A percentile compares a stretch with the other conserved stretches of the same genome.
Conservation (phyloP, 2,797 vertebrate species). For the Emydoidea blandingii region DNA sequence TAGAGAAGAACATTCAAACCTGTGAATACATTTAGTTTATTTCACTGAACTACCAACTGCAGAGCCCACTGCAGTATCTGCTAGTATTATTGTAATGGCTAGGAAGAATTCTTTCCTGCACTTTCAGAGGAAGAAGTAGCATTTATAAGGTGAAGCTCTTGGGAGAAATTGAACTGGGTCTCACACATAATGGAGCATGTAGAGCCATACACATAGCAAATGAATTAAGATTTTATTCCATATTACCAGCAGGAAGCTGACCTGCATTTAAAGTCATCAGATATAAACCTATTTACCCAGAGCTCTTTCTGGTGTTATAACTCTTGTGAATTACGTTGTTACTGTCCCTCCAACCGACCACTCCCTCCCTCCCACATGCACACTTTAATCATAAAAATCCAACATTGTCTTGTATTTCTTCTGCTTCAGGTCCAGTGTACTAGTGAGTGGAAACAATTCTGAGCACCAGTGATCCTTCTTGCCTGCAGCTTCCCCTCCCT, state of each 20-base stretch:
- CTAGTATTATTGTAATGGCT: neutral
- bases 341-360: neutral
- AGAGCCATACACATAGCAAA: neutral
- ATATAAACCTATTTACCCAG: neutral
- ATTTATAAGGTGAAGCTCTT: neutral
- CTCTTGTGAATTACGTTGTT: neutral
- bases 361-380: neutral
- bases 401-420: neutral
- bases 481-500: neutral
- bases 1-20: neutral
- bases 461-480: slow-evolving; percentile 12
- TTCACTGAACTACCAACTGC: neutral
- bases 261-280: slow-evolving; percentile 20
- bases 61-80: neutral
- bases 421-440: slow-evolving; percentile 12
- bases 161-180: neutral
- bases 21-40: neutral
- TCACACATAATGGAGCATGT: neutral
- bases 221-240: neutral
- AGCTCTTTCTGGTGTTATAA: neutral
- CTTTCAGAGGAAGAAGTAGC: slow-evolving; percentile 15
- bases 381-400: neutral
- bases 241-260: neutral
- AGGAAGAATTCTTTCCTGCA: neutral
- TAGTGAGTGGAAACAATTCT: slow-evolving; percentile 35